These are phyloP conservation scores for Bucorvus abyssinicus DNA, from an alignment of 2,797 vertebrate species.

Conservation along the genomic window DNA sequence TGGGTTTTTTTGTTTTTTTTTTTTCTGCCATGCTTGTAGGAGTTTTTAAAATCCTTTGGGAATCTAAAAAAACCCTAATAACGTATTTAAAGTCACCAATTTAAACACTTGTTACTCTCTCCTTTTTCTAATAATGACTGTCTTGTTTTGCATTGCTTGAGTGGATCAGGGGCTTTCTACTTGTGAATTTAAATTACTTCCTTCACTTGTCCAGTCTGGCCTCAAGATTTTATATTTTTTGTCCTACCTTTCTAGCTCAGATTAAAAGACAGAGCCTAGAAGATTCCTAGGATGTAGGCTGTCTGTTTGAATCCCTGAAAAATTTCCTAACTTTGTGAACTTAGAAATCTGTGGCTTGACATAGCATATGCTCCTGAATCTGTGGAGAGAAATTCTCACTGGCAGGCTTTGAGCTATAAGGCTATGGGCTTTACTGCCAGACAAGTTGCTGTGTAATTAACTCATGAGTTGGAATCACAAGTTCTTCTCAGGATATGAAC, in stretches of 20 bases:
- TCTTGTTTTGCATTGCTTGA: background rate
- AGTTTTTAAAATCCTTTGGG: background rate
- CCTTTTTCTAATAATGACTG: background rate
- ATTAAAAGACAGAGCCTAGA: background rate
- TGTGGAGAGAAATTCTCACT: background rate
- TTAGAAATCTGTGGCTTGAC: slow-evolving; percentile 8
- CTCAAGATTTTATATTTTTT: background rate
- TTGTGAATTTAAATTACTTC: background rate
- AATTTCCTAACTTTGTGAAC: background rate
- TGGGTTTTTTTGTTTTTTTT: background rate
- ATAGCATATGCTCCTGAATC: background rate
- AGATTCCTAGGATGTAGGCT: background rate
- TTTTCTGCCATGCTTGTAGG: background rate
- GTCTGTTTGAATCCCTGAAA: background rate
- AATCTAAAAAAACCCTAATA: background rate
- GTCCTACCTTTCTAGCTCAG: background rate
- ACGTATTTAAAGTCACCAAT: background rate
- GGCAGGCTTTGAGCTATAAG: background rate
- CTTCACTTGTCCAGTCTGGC: background rate
- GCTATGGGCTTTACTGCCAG: background rate
- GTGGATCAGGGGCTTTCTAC: background rate
- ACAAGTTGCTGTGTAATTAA: slow-evolving; percentile 18
- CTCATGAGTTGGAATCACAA: background rate
- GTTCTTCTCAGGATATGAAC: background rate
- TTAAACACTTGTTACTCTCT: background rate